Evolutionary conservation across 2,888 invertebrate species (phyloP), one percentile per base, ranked within the genome.

Genomic region (Plemyria rubiginata): DNA sequence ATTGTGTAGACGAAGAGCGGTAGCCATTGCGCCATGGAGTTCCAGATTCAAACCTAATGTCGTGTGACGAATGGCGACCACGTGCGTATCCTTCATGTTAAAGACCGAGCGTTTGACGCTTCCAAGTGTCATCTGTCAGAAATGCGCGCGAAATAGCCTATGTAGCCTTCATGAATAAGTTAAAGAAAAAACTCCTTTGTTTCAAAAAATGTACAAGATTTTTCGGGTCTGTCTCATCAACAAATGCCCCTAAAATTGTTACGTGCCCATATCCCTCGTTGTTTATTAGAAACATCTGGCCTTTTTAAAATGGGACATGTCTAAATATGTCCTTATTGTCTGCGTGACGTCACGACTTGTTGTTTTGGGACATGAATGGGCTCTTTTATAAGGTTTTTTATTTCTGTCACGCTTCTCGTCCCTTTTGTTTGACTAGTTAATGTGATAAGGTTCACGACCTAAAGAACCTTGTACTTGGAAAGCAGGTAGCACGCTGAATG

Each of bases 41-140:
- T 86, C 85, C 84, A 87, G 84, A 90, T 90, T 87, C 83, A 82
- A 86, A 89, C 88, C 86, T 86, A 87, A 87, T 86, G 86, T 84
- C 71, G 85, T 88, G 86, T 88, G 90, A 89, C 88, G 85, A 81
- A 86, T 88, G 88, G 86, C 87, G 84, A 81, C 81, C 76, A 79
- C 77, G 74, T 78, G 82, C 81, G 36, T 50, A 13, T 81, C 79
- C 78, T 77, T 76, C 73, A 74, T 78, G 78, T 83, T 79, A 76
- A 78, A 76, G 75, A 76, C 76, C 76, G 76, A 75, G 81, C 75
- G 76, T 78, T 72, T 73, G 75, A 78, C 73, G 57, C 73, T 67
- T 63, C 22, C 46, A 57, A 56, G 64, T 60, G 60, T 32, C 67
- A 61, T 55, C 16, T 52, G 54, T 79, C 78, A 79, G 38, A 61